These are phyloP conservation scores for Platanista minor DNA, from an alignment of 2,113 vertebrate genomes.

Conservation along the genomic window DNA sequence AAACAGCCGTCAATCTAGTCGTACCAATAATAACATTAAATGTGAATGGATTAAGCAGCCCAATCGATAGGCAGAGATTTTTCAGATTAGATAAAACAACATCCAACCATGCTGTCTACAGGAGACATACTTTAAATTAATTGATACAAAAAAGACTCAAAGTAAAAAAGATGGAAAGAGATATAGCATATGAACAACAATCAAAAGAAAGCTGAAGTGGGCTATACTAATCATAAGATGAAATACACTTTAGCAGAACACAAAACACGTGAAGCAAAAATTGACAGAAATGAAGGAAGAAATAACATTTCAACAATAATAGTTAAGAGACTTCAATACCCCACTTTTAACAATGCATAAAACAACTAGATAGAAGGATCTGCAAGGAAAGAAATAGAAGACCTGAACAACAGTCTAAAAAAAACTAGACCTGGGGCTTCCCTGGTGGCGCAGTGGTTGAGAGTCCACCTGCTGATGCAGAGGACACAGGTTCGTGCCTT, in stretches of 20 bases:
- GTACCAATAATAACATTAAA: no score
- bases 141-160: background rate
- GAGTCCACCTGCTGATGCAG: no score
- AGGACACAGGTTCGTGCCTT: no score
- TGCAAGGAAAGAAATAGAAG: background rate
- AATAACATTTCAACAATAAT: background rate
- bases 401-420: background rate
- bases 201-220: background rate
- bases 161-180: background rate
- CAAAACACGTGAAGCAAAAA: background rate
- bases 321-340: background rate
- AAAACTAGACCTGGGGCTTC: no score
- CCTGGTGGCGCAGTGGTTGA: no score
- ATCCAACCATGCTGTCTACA: background rate
- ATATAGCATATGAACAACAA: background rate
- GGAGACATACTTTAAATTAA: background rate
- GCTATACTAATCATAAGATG: background rate
- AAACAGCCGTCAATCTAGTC: background rate
- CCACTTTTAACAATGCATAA: background rate
- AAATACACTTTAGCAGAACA: background rate
- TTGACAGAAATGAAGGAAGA: background rate
- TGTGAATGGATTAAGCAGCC: background rate
- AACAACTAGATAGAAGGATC: background rate
- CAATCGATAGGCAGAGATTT: background rate
- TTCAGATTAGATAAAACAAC: background rate